Percentiles rank a stretch among this genome's conserved stretches.
These are phyloP conservation scores for Leptopilina myrica DNA, from an alignment of 2,888 invertebrate species.

Conservation along the genomic window DNA sequence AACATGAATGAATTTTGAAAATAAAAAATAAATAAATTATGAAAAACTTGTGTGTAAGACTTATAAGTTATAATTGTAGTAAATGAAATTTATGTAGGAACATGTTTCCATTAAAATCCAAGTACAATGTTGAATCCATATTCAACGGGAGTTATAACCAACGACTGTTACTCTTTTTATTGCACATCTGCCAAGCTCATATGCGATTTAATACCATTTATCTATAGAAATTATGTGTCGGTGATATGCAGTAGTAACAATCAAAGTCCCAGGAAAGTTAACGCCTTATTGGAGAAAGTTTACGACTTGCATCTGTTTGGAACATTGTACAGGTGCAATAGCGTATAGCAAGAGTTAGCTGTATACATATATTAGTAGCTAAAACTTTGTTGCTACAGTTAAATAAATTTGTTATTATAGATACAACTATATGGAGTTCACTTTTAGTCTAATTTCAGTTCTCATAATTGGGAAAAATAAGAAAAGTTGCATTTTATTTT, in stretches of 20 bases:
- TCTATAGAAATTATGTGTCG: constrained; percentile 8
- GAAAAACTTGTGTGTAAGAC: not conserved
- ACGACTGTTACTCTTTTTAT: not conserved
- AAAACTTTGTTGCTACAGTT: too few relatives aligned
- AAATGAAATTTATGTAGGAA: not conserved
- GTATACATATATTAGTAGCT: too few relatives aligned
- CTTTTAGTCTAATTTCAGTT: too few relatives aligned
- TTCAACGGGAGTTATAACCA: constrained; percentile 1
- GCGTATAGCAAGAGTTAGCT: too few relatives aligned
- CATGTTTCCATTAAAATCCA: not conserved
- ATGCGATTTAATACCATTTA: constrained; percentile 5
- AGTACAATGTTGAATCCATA: not conserved
- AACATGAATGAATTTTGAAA: too few relatives aligned
- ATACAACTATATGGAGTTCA: too few relatives aligned
- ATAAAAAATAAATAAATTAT: too few relatives aligned
- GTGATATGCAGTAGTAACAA: constrained; percentile 26
- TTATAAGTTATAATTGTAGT: not conserved
- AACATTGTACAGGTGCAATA: not conserved
- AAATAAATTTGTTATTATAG: too few relatives aligned
- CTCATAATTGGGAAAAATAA: too few relatives aligned
- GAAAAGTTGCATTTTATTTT: too few relatives aligned
- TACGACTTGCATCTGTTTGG: constrained; percentile 1
- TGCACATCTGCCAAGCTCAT: not conserved
- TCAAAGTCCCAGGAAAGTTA: constrained; percentile 15
- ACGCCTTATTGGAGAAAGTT: constrained; percentile 31